Percentiles rank a stretch among this genome's conserved stretches.
phyloP scores from a whole-genome alignment of 2,797 vertebrate genomes.

The Emys orbicularis region DNA sequence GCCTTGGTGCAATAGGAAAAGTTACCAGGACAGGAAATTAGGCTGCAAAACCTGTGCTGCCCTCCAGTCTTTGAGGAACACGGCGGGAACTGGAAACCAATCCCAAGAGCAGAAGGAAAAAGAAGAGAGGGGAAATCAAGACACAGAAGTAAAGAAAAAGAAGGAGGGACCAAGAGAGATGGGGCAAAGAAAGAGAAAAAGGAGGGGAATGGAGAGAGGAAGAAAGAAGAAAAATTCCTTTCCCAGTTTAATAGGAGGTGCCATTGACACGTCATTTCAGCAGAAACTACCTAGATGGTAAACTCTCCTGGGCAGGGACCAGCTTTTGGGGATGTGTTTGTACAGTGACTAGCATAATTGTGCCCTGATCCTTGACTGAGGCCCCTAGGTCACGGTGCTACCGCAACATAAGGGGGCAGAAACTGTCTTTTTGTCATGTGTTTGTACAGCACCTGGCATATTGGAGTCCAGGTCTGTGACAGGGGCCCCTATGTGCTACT shows the following conservation, averaged over 20 bases:
- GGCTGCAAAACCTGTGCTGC: neutral
- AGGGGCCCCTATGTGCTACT: neutral
- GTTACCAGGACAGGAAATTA: neutral
- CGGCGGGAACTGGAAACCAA: neutral
- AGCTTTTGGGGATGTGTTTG: neutral
- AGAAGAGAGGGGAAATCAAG: neutral
- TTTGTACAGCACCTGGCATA: neutral
- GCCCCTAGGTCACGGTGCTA: neutral
- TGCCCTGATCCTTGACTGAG: neutral
- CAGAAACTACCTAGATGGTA: neutral
- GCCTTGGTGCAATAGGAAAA: neutral
- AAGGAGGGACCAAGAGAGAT: neutral
- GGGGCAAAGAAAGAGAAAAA: neutral
- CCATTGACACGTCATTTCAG: neutral
- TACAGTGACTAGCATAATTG: neutral
- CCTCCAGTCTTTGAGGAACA: neutral
- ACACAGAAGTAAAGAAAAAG: neutral
- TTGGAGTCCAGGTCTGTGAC: neutral
- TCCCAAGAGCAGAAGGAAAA: neutral
- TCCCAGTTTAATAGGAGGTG: neutral
- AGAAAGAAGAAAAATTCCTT: neutral
- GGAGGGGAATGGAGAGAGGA: neutral
- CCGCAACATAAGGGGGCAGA: neutral
- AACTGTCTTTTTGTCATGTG: neutral
- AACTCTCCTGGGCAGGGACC: neutral